Evolutionary conservation across 2,888 invertebrate genomes (phyloP), one percentile per base, ranked within the genome.

Genomic region (Cerastis leucographa): DNA sequence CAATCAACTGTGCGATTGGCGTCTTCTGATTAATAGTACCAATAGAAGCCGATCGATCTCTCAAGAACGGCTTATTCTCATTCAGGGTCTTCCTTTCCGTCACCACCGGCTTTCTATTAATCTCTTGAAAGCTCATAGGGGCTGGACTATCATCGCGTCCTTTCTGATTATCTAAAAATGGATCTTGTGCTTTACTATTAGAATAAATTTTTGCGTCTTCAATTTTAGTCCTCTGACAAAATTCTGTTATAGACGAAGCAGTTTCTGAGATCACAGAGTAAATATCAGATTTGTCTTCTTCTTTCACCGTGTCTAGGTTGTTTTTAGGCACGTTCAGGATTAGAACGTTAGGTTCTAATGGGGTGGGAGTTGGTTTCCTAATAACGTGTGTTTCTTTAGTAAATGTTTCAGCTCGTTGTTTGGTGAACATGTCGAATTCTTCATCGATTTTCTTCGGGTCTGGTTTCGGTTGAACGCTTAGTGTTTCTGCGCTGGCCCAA

Each of bases 41-140:
- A 69, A 97, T 97, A 0, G 97, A 97, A 0, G 97, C 97, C 0
- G 97, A 97, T 6, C 97, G 95, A 85, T 97, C 97, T 84, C 97
- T 95, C 54, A 95, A 84, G 85, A 95, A 96, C 0, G 94, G 94
- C 71, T 95, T 96, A 85, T 95, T 96, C 68, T 96, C 96, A 3
- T 93, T 93, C 90, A 95, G 88, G 22, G 76, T 74, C 74, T 78
- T 90, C 67, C 87, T 89, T 11, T 90, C 88, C 62, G 85, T 85
- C 12, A 73, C 75, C 46, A 87, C 90, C 25, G 91, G 91, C 69
- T 91, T 93, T 17, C 91, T 89, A 22, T 79, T 65, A 62, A 94
- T 91, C 87, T 95, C 96, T 49, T 90, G 90, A 80, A 96, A 95
- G 54, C 88, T 94, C n/a, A 94, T 83, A 14, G 88, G 88, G 25